phyloP scores from a whole-genome alignment of 2,888 invertebrate species.

The Ecliptopera silaceata region DNA sequence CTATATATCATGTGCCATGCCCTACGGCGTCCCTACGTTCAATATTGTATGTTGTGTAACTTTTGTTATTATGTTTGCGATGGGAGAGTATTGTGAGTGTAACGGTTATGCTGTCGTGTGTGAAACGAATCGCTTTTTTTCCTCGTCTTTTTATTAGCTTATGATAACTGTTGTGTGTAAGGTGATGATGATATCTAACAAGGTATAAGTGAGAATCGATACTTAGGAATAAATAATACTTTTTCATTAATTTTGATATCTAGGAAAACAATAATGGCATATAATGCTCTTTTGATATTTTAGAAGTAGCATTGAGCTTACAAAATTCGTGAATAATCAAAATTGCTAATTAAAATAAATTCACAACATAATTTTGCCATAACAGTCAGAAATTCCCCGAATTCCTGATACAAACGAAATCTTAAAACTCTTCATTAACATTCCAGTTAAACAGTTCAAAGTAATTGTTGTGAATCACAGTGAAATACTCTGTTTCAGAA shows the following conservation, averaged over 20 bases:
- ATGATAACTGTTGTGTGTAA: no score
- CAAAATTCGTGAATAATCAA: background rate
- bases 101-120: constrained; percentile 10
- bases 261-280: no score
- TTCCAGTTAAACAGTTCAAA: constrained; percentile 50
- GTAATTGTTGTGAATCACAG: constrained; percentile 51
- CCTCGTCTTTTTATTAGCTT: constrained; percentile 1
- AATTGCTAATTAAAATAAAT: background rate
- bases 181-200: background rate
- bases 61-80: constrained; percentile 33
- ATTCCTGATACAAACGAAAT: constrained; percentile 17
- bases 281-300: no score
- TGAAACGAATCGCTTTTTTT: background rate
- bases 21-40: constrained; percentile 32
- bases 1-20: constrained; percentile 35
- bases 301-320: no score
- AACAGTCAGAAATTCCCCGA: background rate
- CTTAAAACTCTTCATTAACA: constrained; percentile 59
- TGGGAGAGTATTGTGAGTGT: constrained; percentile 12
- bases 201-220: no score
- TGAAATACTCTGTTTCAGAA: constrained; percentile 45
- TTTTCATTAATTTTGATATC: no score
- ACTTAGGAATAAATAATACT: no score
- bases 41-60: constrained; percentile 30
- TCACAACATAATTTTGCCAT: background rate